A percentile compares a stretch with the other conserved stretches of the same genome.
Conservation (phyloP, 2,888 invertebrate genomes). For the Criorhina ranunculi region DNA sequence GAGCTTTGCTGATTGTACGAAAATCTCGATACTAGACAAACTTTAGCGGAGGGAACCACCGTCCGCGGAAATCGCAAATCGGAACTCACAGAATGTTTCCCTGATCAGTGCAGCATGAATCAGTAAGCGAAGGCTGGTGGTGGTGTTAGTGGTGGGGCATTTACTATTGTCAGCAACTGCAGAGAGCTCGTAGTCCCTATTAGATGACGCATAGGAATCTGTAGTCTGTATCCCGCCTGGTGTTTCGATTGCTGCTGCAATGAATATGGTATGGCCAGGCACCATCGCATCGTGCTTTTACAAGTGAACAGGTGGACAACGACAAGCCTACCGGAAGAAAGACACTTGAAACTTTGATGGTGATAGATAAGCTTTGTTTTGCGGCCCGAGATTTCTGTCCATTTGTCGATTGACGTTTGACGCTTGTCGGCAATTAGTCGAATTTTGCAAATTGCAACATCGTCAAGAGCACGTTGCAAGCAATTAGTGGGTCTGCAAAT, state of each 20-base stretch:
- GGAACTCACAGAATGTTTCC: constrained; percentile 64
- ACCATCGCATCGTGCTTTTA: constrained; percentile 10
- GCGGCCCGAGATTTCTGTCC: constrained; percentile 8
- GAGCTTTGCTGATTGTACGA: constrained; percentile 66
- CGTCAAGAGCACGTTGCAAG: constrained; percentile 1
- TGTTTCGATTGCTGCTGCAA: constrained; percentile 15
- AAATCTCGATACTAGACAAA: constrained; percentile 55
- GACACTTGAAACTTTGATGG: constrained; percentile 23
- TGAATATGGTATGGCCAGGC: constrained; percentile 9
- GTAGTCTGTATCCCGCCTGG: constrained; percentile 4
- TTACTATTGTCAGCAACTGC: constrained; percentile 29
- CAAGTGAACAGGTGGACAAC: constrained; percentile 35
- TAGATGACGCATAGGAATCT: constrained; percentile 37
- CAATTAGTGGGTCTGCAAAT: constrained; percentile 54
- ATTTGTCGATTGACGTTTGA: constrained; percentile 34
- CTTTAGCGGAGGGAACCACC: constrained; percentile 49
- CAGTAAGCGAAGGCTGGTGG: constrained; percentile 34
- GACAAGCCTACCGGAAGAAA: constrained; percentile 65
- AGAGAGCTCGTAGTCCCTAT: constrained; percentile 9
- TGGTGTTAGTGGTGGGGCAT: constrained; percentile 8
- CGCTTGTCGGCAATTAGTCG: constrained; percentile 52
- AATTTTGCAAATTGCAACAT: constrained; percentile 27
- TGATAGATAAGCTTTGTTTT: constrained; percentile 24
- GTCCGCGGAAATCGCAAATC: constrained; percentile 70
- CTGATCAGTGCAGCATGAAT: constrained; percentile 59